Evolutionary conservation across 2,797 vertebrate genomes (phyloP).

Genomic region (Notolabrus celidotus): DNA sequence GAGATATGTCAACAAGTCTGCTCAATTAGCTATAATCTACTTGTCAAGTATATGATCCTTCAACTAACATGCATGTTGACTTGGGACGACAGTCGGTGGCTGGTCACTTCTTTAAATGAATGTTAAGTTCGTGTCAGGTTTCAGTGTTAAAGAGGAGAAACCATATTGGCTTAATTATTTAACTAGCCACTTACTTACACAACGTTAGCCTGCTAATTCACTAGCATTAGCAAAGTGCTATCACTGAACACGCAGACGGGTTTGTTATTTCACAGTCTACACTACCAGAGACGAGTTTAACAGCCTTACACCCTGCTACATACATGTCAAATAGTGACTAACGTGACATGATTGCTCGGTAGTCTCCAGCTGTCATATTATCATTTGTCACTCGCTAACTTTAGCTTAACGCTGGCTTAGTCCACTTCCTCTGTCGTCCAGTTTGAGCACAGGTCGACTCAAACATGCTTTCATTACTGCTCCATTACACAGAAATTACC

Average conservation of each 20-base stretch:
- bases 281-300: too few species aligned
- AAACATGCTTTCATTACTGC: not conserved
- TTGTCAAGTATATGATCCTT: not conserved
- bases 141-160: slow-evolving; percentile 28
- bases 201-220: slow-evolving; percentile 16
- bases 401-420: slow-evolving; percentile 67
- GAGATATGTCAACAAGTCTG: slow-evolving; percentile 26
- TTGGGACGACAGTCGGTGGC: not conserved
- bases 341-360: not conserved
- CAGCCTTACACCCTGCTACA: rapidly evolving
- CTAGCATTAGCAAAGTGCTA: not conserved
- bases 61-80: not conserved
- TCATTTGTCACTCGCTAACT: slow-evolving; percentile 59
- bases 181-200: slow-evolving; percentile 26
- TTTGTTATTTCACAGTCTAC: not conserved
- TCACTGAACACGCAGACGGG: not conserved
- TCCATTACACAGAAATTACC: slow-evolving; percentile 51
- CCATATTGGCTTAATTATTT: slow-evolving; percentile 25
- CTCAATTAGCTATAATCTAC: not conserved
- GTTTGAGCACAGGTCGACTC: slow-evolving; percentile 4
- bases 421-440: slow-evolving; percentile 61
- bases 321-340: not conserved
- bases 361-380: slow-evolving; percentile 5
- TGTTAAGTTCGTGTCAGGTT: not conserved
- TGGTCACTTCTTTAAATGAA: not conserved